phyloP scores from a whole-genome alignment of 2,797 vertebrate species.

The Pygocentrus nattereri region DNA sequence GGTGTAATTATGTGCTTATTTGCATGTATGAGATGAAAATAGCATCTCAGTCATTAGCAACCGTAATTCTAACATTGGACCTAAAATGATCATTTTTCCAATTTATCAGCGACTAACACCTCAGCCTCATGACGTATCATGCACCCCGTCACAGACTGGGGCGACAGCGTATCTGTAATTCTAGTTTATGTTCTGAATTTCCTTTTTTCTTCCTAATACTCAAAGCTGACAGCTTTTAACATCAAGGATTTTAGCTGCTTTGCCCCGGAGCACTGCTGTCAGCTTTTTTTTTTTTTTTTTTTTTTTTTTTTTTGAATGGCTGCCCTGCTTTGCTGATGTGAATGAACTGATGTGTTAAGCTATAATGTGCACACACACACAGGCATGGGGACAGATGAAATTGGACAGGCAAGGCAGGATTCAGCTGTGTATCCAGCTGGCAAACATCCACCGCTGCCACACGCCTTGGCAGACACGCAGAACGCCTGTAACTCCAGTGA shows the following conservation, averaged over 20 bases:
- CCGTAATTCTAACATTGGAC: no score
- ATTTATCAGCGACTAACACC: no score
- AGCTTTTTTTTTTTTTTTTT: background rate
- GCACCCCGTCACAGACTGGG: no score
- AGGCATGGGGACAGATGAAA: background rate
- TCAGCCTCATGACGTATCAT: no score
- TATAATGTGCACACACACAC: background rate
- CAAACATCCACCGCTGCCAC: background rate
- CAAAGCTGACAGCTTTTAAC: background rate
- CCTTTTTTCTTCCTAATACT: background rate
- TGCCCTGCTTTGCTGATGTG: background rate
- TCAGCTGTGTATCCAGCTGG: background rate
- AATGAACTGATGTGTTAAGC: background rate
- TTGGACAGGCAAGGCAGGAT: background rate
- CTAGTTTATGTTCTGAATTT: background rate
- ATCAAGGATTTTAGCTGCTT: background rate
- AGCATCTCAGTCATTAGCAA: no score
- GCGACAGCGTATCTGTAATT: background rate
- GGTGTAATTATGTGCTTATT: no score
- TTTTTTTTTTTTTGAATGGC: background rate
- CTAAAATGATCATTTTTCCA: no score
- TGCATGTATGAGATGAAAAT: no score
- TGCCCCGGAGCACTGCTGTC: background rate
- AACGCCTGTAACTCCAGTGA: background rate
- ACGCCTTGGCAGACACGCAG: background rate